Base-by-base conservation (phyloP, 2,888 invertebrate genomes). In the Mythimna loreyi region DNA sequence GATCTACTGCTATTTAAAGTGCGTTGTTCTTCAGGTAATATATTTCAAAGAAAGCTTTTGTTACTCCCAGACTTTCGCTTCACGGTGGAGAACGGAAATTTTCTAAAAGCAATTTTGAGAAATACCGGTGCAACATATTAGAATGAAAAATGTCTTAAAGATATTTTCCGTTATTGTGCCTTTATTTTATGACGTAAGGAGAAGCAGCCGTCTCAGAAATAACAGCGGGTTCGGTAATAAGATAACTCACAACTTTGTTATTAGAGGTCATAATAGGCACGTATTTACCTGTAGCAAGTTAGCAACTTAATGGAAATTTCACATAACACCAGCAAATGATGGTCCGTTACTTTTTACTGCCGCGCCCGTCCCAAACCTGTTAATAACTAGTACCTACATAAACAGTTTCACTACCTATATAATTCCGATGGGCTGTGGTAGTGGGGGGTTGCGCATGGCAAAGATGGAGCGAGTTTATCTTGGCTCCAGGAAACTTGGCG, bases 401-500 rank as follows among this genome's bases (percentile, higher is more conserved):
- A 79, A 80, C 66, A 64, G 58, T 50, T 62, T 58, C 33, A 52
- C 65, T 70, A 78, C 47, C 61, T 67, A 72, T 45, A 80, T 65
- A 67, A 75, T 61, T 45, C 58, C 36, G 45, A 9, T 57, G 67
- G 58, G 72, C 67, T 67, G 57, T 63, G 25, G 58, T 67, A 59
- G 75, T 33, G 66, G 62, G 55, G 55, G 78, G 69, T 70, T 67
- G 67, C 64, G 75, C 71, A 78, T 80, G 75, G 72, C 68, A 71
- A 80, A 85, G 80, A 80, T 80, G 82, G 66, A 79, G 77, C 73
- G 68, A 86, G 86, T 87, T 90, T 89, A 85, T 83, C 68, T 86
- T 80, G 86, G 86, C 87, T 85, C 85, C 85, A 83, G 86, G 87
- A 87, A 84, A 86, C 76, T 80, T 84, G 90, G 89, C 90, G 89